phyloP scores from a whole-genome alignment of 2,797 vertebrate species.

The Momotus momota region DNA sequence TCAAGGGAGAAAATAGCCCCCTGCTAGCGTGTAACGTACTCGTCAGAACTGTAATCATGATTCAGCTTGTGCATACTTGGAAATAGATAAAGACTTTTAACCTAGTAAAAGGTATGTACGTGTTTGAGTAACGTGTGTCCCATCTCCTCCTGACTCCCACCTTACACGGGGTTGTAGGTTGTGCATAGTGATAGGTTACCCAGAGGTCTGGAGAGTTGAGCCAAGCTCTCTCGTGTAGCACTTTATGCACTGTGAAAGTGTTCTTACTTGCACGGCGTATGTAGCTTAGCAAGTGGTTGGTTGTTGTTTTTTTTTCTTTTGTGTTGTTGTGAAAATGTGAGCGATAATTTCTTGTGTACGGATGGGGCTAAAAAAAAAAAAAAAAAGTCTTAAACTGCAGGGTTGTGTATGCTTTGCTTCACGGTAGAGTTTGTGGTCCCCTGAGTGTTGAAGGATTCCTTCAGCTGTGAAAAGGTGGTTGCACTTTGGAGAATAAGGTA shows the following conservation, averaged over 20 bases:
- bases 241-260: not conserved
- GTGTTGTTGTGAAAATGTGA: not conserved
- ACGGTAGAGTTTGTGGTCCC: not conserved
- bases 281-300: not conserved
- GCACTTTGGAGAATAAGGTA: not conserved
- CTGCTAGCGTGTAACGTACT: not conserved
- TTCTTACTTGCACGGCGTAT: not conserved
- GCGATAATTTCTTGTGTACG: not conserved
- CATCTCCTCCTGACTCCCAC: not conserved
- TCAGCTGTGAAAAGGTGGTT: not conserved
- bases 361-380: not conserved
- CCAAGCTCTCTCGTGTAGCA: not conserved
- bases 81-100: not conserved
- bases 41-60: not conserved
- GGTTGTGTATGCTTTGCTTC: not conserved
- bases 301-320: not conserved
- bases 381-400: not conserved
- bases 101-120: not conserved
- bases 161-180: rapidly evolving
- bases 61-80: not conserved
- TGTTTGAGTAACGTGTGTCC: not conserved
- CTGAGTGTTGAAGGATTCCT: not conserved
- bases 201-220: not conserved
- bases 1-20: not conserved
- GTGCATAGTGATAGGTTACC: not conserved